Conservation (phyloP, 2,113 vertebrate genomes). For the Cinclus cinclus region DNA sequence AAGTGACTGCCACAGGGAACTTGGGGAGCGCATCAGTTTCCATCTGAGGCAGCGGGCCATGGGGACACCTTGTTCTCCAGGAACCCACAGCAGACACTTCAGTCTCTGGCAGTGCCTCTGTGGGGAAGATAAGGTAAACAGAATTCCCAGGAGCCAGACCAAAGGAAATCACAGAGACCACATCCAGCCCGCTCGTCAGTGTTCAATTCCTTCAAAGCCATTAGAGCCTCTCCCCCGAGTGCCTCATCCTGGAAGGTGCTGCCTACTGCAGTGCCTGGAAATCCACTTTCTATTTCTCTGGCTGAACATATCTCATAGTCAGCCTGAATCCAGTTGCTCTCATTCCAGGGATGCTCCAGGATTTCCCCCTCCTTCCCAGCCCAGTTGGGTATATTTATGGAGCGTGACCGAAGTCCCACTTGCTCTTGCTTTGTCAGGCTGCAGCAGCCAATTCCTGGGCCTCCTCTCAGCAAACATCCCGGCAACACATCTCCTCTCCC, state of each 20-base stretch:
- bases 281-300: not conserved
- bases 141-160: not conserved
- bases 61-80: not conserved
- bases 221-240: not conserved
- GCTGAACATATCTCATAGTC: not conserved
- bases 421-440: not conserved
- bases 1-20: rapidly evolving
- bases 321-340: not conserved
- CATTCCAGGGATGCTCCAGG: not conserved
- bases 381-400: not conserved
- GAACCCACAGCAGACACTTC: not conserved
- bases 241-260: conserved; percentile 1
- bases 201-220: not conserved
- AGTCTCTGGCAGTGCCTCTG: not conserved
- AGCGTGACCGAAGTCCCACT: not conserved
- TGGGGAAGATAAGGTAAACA: not conserved
- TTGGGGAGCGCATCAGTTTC: rapidly evolving
- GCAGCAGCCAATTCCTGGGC: not conserved
- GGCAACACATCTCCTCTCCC: not conserved
- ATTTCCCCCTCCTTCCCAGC: not conserved
- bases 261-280: conserved; percentile 30
- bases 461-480: not conserved
- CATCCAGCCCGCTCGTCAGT: not conserved
- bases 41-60: not conserved
- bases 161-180: not conserved